Percentiles rank a stretch among this genome's conserved stretches.
Evolutionary conservation across 2,113 vertebrate genomes (phyloP).

Genomic region (Setophaga coronata): DNA sequence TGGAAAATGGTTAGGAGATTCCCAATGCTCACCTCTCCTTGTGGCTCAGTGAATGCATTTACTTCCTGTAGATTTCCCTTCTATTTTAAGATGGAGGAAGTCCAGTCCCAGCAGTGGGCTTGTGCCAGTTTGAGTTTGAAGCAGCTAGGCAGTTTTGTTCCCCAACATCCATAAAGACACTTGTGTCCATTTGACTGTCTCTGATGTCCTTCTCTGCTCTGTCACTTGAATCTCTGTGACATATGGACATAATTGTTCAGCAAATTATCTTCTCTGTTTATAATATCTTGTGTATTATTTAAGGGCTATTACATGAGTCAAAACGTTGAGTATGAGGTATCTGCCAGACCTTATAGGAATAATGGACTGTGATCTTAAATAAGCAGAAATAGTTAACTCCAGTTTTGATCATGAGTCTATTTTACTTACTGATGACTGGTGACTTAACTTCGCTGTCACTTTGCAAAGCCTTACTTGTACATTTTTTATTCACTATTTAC

Average conservation of each 20-base stretch:
- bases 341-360: background rate
- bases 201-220: background rate
- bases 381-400: background rate
- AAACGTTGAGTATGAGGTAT: background rate
- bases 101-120: background rate
- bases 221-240: background rate
- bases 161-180: background rate
- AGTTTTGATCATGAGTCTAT: background rate
- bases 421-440: background rate
- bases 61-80: background rate
- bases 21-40: background rate
- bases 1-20: background rate
- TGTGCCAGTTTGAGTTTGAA: background rate
- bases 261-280: background rate
- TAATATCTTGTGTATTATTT: background rate
- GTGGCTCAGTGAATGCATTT: background rate
- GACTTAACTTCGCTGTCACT: background rate
- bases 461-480: background rate
- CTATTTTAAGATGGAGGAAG: background rate
- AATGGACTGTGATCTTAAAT: background rate
- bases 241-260: rapidly evolving
- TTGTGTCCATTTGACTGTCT: background rate
- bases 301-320: background rate
- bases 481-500: background rate
- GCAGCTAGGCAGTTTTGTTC: background rate